Evolutionary conservation across 1,140 invertebrate genomes (phyloP), one percentile per base, ranked within the genome.

Genomic region (Zaprionus taronus): DNA sequence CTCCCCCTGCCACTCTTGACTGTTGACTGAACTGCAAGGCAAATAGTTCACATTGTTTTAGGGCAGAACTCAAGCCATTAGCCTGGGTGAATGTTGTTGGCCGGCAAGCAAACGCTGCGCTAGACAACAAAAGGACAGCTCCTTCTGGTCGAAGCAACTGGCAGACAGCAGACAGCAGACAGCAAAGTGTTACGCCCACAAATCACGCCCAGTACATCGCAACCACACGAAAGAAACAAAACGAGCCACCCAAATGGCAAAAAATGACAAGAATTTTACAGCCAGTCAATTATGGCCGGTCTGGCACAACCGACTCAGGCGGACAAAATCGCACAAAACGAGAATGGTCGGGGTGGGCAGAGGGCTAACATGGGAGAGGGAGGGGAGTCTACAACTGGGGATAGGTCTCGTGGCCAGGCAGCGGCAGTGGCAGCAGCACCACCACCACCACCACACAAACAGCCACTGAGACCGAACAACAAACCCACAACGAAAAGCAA

Each of bases 201-300:
- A 89, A 84, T 89, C 84, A 89, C 84, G 85, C 84, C 84, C 79
- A 56, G 68, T 73, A 71, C 78, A 71, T 79, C 38, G 36, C 72
- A 86, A 80, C 80, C 83, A 83, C 80, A 74, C 44, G 68, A 70
- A 65, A 31, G 22, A 73, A 65, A 36, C 60, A 72, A 66, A 85
- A 64, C 69, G 36, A 75, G 72, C 66, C 66, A 73, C 78, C 70
- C 63, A 71, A 75, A 63, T 62, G 72, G 66, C 76, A 72, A 80
- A 82, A 89, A 84, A 84, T 76, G 65, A 79, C 85, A 81, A 80
- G 84, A 89, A 89, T 89, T 89, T 90, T 81, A 81, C 84, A 90
- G 85, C 58, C 75, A 89, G 84, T 89, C 84, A 89, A 89, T 89
- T 89, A 89, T 89, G 85, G 81, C 69, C 57, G 68, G 68, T 49